Conservation (phyloP, 2,888 invertebrate species). For the Drosophila kambysellisi region DNA sequence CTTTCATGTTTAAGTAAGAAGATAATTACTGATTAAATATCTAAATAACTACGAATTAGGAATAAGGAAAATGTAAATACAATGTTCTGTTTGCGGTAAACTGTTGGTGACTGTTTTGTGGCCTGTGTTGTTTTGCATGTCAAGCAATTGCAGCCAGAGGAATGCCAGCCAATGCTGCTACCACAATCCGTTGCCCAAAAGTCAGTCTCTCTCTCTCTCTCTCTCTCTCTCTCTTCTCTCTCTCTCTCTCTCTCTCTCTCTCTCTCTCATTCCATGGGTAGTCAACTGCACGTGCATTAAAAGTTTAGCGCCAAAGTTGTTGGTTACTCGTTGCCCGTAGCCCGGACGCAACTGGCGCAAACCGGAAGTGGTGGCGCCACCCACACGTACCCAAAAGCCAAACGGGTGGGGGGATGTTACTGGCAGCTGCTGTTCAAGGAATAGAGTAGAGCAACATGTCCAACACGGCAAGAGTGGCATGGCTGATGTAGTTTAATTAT, state of each 20-base stretch:
- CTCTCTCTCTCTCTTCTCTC: too few relatives aligned
- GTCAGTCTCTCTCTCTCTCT: conserved; percentile 23
- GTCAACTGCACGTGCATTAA: conserved; percentile 71
- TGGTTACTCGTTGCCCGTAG: conserved; percentile 29
- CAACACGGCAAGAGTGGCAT: conserved; percentile 31
- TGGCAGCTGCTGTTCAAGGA: conserved; percentile 14
- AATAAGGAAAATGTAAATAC: not conserved
- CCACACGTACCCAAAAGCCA: conserved; percentile 44
- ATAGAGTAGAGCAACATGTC: conserved; percentile 24
- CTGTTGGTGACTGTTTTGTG: conserved; percentile 30
- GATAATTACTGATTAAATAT: not conserved
- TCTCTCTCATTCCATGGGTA: conserved; percentile 25
- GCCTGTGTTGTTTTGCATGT: conserved; percentile 45
- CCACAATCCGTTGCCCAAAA: conserved; percentile 55
- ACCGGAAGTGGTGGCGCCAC: conserved; percentile 70
- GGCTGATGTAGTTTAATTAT: conserved; percentile 74
- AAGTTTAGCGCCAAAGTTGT: conserved; percentile 74
- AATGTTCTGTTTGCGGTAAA: not conserved
- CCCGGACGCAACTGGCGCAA: conserved; percentile 56
- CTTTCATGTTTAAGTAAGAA: not conserved
- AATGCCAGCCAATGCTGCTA: conserved; percentile 37
- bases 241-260: not conserved
- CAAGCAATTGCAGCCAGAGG: conserved; percentile 32
- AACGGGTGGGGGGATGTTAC: not conserved
- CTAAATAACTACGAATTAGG: not conserved